These are phyloP conservation scores for Orestias chungarensis DNA, from an alignment of 2,797 vertebrate genomes.

Conservation along the genomic window DNA sequence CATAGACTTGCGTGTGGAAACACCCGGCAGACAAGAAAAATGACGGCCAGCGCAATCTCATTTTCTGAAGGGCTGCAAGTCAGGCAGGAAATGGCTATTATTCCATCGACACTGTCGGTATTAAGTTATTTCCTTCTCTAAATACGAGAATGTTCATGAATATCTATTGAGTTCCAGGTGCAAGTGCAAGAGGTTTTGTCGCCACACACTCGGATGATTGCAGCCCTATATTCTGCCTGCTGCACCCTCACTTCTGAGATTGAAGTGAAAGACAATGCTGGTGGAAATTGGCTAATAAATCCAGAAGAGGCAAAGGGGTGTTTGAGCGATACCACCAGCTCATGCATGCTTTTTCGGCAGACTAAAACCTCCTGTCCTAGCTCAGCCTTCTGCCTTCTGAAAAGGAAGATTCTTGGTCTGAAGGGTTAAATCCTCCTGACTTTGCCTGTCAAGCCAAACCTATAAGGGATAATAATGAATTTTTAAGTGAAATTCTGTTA, in stretches of 20 bases:
- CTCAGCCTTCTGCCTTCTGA: slow-evolving; percentile 54
- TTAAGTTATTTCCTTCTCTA: slow-evolving; percentile 99
- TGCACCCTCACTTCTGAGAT: slow-evolving; percentile 91
- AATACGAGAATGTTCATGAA: slow-evolving; percentile 99
- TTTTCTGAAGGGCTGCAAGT: slow-evolving; percentile 98
- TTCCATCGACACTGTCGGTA: slow-evolving; percentile 98
- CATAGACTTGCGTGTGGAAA: slow-evolving; percentile 83
- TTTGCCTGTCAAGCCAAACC: slow-evolving; percentile 15
- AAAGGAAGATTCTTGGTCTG: slow-evolving; percentile 55
- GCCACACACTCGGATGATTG: slow-evolving; percentile 87
- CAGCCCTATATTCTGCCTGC: slow-evolving; percentile 91
- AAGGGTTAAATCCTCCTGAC: slow-evolving; percentile 44
- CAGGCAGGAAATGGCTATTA: slow-evolving; percentile 99
- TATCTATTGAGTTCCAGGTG: slow-evolving; percentile 99
- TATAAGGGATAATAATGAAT: not conserved
- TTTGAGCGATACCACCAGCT: slow-evolving; percentile 86
- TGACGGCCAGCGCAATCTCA: slow-evolving; percentile 95
- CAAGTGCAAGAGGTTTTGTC: slow-evolving; percentile 82
- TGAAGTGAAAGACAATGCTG: slow-evolving; percentile 99
- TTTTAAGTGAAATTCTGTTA: not conserved
- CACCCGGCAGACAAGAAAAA: slow-evolving; percentile 96
- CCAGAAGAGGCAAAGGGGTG: slow-evolving; percentile 90
- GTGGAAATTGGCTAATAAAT: slow-evolving; percentile 99
- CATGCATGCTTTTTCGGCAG: slow-evolving; percentile 83
- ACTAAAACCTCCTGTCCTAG: slow-evolving; percentile 76